Percentiles rank a stretch among this genome's conserved stretches.
Conservation (phyloP, 2,797 vertebrate genomes). For the Muscicapa striata region DNA sequence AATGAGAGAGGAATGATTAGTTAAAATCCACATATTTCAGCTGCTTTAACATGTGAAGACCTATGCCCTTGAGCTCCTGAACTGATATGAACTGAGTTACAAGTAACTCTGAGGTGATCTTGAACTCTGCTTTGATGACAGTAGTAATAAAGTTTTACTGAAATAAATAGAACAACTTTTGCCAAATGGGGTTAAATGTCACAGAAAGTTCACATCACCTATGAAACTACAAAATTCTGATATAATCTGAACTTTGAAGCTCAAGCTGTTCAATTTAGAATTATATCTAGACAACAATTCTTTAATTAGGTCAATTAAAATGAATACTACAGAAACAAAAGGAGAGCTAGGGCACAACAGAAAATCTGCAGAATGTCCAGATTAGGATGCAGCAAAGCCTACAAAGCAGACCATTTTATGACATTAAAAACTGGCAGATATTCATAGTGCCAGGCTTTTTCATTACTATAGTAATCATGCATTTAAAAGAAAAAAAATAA, state of each 20-base stretch:
- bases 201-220: background rate
- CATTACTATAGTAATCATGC: background rate
- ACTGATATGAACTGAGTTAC: background rate
- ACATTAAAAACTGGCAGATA: background rate
- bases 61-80: background rate
- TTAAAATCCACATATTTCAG: background rate
- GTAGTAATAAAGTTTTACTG: background rate
- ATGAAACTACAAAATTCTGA: background rate
- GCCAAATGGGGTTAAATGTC: background rate
- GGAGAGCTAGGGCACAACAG: background rate
- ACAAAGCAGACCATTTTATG: rapidly evolving
- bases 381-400: background rate
- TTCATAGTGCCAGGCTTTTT: background rate
- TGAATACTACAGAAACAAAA: background rate
- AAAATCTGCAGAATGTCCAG: background rate
- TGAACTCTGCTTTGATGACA: background rate
- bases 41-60: background rate
- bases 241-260: background rate
- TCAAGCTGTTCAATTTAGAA: background rate
- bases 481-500: background rate
- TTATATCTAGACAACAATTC: background rate
- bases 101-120: background rate
- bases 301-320: background rate
- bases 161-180: background rate
- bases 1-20: background rate